Evolutionary conservation across 2,797 vertebrate genomes (phyloP).

Genomic region (Potorous gilbertii): DNA sequence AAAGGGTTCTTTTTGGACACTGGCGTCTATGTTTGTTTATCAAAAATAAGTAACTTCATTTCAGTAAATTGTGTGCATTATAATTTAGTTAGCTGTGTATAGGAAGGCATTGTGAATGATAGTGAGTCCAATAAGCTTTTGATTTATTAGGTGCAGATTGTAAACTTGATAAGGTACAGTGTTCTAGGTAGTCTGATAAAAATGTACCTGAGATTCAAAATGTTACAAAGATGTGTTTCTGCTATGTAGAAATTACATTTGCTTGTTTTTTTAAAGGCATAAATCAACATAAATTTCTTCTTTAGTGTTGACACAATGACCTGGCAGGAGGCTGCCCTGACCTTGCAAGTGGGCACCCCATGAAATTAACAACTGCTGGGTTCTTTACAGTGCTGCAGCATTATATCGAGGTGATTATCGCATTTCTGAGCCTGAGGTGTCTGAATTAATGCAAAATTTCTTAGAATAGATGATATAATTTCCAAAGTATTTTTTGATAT

Average conservation of each 20-base stretch:
- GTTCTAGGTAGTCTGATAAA: background rate
- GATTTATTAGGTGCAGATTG: background rate
- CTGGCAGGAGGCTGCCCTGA: background rate
- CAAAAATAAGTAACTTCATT: conserved; percentile 11
- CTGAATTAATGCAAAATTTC: background rate
- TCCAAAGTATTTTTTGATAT: conserved; percentile 13
- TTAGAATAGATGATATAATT: conserved; percentile 14
- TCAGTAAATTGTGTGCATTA: conserved; percentile 2
- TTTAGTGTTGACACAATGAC: background rate
- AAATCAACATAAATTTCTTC: background rate
- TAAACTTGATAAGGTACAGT: conserved; percentile 4
- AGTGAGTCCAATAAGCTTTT: background rate
- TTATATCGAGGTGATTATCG: conserved; percentile 2
- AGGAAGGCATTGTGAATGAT: background rate
- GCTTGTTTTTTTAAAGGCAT: background rate
- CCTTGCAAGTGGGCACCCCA: background rate
- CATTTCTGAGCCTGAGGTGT: conserved; percentile 6
- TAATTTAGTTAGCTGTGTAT: background rate
- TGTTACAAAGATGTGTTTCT: background rate
- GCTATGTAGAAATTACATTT: conserved; percentile 8
- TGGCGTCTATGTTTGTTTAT: background rate
- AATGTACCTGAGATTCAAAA: background rate
- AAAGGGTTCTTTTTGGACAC: background rate
- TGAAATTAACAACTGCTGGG: background rate
- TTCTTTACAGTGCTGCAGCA: background rate